A percentile compares a stretch with the other conserved stretches of the same genome.
phyloP scores from a whole-genome alignment of 53 echinoderm and acorn worm genomes.

The Zoroaster sp. region DNA sequence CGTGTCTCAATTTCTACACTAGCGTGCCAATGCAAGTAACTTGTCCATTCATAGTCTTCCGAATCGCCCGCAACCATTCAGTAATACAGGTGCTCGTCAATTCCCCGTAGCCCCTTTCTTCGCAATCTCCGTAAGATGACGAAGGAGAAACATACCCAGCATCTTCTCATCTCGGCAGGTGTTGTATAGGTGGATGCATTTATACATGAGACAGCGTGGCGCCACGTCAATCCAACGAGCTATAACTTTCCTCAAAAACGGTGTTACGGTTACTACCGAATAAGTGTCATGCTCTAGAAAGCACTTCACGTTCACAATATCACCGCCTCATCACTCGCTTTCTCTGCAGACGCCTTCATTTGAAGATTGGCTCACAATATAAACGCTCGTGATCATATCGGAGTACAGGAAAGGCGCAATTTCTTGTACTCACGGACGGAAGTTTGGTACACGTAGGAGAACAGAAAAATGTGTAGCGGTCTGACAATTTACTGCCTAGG shows the following conservation, averaged over 20 bases:
- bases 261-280: slow-evolving; percentile 9
- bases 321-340: background rate
- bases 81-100: slow-evolving; percentile 40
- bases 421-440: background rate
- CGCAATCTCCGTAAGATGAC: slow-evolving; percentile 37
- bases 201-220: slow-evolving; percentile 52
- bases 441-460: background rate
- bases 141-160: background rate
- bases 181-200: slow-evolving; percentile 37
- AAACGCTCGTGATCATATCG: slow-evolving; percentile 15
- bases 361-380: background rate
- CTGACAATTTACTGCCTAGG: background rate
- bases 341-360: background rate
- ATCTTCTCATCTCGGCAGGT: slow-evolving; percentile 42
- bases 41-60: slow-evolving; percentile 29
- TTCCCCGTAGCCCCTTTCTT: background rate
- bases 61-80: background rate
- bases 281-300: slow-evolving; percentile 55
- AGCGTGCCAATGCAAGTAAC: slow-evolving; percentile 28
- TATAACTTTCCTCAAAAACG: slow-evolving; percentile 30
- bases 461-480: background rate
- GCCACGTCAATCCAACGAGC: slow-evolving; percentile 44
- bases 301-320: background rate
- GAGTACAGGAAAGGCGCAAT: slow-evolving; percentile 12
- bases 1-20: background rate